Evolutionary conservation across 2,888 invertebrate genomes (phyloP).

Genomic region (Tenodera sinensis): DNA sequence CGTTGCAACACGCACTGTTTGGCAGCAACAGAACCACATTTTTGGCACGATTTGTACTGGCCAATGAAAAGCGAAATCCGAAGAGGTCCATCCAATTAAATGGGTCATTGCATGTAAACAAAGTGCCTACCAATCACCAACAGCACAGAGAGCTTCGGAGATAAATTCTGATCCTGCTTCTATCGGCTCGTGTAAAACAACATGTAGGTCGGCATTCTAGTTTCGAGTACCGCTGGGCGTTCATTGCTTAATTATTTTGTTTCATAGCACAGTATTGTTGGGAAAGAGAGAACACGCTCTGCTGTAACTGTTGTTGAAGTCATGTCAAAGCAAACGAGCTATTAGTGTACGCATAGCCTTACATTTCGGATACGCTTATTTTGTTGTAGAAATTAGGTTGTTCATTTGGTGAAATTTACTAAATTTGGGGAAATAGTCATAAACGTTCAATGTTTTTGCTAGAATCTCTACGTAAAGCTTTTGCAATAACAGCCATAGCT

Average conservation of each 20-base stretch:
- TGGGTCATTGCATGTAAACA: not conserved
- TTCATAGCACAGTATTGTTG: not conserved
- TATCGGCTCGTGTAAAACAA: not conserved
- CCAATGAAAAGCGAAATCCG: not conserved
- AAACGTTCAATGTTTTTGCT: no score
- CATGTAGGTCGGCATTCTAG: not conserved
- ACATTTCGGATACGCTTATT: no score
- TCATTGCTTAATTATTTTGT: not conserved
- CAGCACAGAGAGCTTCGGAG: not conserved
- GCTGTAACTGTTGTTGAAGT: no score
- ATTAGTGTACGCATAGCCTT: no score
- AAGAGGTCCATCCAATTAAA: not conserved
- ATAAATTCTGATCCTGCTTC: not conserved
- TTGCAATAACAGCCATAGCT: no score
- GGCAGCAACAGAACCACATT: not conserved
- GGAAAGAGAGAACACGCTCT: no score
- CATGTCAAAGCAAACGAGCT: no score
- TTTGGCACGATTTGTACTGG: not conserved
- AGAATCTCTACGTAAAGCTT: no score
- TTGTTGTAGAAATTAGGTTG: no score
- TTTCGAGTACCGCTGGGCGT: not conserved
- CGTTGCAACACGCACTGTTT: not conserved
- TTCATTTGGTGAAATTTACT: no score
- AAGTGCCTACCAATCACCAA: not conserved
- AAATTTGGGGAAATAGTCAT: no score